A percentile compares a stretch with the other conserved stretches of the same genome.
phyloP scores from a whole-genome alignment of 1,140 invertebrate species.

The Pseudomyrmex flavicornis region DNA sequence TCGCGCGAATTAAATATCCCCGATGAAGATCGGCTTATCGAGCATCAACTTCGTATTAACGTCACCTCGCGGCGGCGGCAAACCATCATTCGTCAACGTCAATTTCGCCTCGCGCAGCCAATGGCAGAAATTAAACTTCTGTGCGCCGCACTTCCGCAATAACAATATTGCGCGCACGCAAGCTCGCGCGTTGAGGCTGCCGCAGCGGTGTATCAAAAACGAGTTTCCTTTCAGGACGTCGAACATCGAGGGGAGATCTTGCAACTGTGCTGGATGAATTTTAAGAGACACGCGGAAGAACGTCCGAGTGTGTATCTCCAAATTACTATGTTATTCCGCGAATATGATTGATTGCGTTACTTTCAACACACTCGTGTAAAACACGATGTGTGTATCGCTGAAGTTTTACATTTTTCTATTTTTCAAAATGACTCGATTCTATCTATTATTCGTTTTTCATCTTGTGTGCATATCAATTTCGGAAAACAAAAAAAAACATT shows the following conservation, averaged over 20 bases:
- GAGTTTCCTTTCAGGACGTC: slow-evolving; percentile 12
- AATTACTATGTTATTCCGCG: no score
- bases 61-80: slow-evolving; percentile 23
- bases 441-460: background rate
- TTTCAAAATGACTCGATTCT: background rate
- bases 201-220: slow-evolving; percentile 1
- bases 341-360: no score
- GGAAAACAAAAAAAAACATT: background rate
- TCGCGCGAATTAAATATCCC: slow-evolving; percentile 48
- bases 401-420: background rate
- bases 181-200: slow-evolving; percentile 26
- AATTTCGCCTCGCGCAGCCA: slow-evolving; percentile 36
- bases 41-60: slow-evolving; percentile 58
- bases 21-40: slow-evolving; percentile 42
- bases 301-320: no score
- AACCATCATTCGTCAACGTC: slow-evolving; percentile 57
- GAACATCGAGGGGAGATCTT: background rate
- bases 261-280: background rate
- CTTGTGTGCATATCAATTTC: background rate
- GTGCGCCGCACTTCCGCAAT: slow-evolving; percentile 48
- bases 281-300: no score
- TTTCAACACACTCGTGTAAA: no score
- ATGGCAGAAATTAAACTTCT: slow-evolving; percentile 47
- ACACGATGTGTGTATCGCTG: background rate
- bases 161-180: slow-evolving; percentile 21